Percentiles rank a stretch among this genome's conserved stretches.
Evolutionary conservation across 2,797 vertebrate genomes (phyloP).

Genomic region (Chelon auratus): DNA sequence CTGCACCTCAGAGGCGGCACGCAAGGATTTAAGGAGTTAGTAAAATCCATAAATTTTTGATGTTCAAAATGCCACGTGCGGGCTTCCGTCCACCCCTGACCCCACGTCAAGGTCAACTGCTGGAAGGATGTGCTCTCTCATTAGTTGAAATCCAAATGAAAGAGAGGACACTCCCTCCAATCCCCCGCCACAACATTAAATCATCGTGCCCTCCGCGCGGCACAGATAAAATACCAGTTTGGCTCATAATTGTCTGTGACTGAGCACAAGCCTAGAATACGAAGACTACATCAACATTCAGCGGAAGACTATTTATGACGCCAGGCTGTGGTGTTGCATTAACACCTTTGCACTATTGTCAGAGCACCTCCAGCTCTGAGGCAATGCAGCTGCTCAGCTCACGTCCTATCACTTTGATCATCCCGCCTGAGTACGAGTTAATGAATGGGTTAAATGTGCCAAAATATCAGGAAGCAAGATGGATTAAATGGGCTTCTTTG

Average conservation of each 20-base stretch:
- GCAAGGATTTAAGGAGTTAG: slow-evolving; percentile 25
- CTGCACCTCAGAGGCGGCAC: slow-evolving; percentile 36
- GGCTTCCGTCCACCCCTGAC: slow-evolving; percentile 46
- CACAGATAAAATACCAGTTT: slow-evolving; percentile 71
- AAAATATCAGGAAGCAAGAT: background rate
- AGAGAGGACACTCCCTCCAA: slow-evolving; percentile 33
- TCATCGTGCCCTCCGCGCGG: slow-evolving; percentile 31
- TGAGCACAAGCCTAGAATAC: slow-evolving; percentile 51
- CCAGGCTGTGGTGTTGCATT: slow-evolving; percentile 39
- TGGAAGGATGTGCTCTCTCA: slow-evolving; percentile 21
- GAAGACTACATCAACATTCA: slow-evolving; percentile 50
- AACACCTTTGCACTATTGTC: slow-evolving; percentile 68
- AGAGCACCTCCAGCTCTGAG: slow-evolving; percentile 45
- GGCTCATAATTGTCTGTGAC: slow-evolving; percentile 52
- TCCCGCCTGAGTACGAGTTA: slow-evolving; percentile 22
- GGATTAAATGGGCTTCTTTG: background rate
- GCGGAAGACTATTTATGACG: slow-evolving; percentile 36
- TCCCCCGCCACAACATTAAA: slow-evolving; percentile 32
- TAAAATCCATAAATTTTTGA: slow-evolving; percentile 59
- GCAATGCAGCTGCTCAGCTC: slow-evolving; percentile 44
- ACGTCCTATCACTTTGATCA: slow-evolving; percentile 42
- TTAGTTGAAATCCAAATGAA: slow-evolving; percentile 56
- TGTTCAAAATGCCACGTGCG: slow-evolving; percentile 26
- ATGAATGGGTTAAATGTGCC: slow-evolving; percentile 19
- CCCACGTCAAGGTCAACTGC: slow-evolving; percentile 51